Base-by-base conservation (phyloP, 2,113 vertebrate species). In the Notiomystis cincta region DNA sequence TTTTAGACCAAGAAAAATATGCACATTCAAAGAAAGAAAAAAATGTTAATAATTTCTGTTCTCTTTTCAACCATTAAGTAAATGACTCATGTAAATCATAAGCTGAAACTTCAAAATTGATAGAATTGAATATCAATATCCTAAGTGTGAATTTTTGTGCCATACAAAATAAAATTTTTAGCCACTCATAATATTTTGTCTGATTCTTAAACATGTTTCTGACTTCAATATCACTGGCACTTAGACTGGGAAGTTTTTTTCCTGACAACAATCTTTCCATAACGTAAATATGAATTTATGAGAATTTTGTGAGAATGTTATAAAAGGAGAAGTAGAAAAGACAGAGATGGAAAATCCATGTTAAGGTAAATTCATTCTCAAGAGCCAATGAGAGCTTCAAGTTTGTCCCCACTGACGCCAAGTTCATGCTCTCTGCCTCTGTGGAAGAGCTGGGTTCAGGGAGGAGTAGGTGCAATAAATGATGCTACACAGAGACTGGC, bases 201-300 rank as follows among this genome's bases (percentile, higher is more conserved):
- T 64, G 23, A 70, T 95, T 97, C 97, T 97, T 47, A 95, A 97
- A 93, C 87, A 95, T 38, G 40, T 95, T 93, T 96, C 96, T 86
- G 95, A 96, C 78, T 95, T 96, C 9, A 11, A 70, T 82, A 95
- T 70, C 69, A 61, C 64, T 94, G 91, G 93, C 96, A 86, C 18
- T 22, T 15, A 92, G 58, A 88, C 93, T 90, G 57, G 72, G 47
- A 83, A 93, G 82, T 69, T 97, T 97, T 97, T 97, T 92, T 96
- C 73, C 76, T 82, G 56, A 37, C 77, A 83, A 92, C 48, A 82
- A 45, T 83, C 95, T 96, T 97, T 95, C 77, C 33, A 47, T 94
- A 95, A 96, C 60, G 89, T 94, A 79, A 94, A 97, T 71, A 87
- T 87, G 64, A 92, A 94, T 96, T 96, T 93, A 69, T 91, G 57